A percentile compares a stretch with the other conserved stretches of the same genome.
Conservation (phyloP, 2,113 vertebrate genomes). For the Muntiacus muntjak region DNA sequence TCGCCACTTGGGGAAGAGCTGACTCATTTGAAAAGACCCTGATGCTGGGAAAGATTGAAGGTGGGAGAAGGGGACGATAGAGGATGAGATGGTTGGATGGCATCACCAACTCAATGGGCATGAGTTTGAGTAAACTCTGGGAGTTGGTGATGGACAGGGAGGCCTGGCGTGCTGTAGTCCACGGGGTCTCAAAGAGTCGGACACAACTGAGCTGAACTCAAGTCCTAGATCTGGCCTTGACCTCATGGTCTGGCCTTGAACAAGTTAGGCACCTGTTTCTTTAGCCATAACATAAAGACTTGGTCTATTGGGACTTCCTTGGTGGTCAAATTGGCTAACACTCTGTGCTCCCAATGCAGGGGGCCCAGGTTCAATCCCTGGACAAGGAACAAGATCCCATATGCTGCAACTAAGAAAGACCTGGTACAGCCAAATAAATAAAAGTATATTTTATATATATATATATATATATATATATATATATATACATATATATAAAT, state of each 20-base stretch:
- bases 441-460: background rate
- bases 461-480: background rate
- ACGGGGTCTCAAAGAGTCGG: background rate
- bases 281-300: background rate
- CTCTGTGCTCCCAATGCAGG: background rate
- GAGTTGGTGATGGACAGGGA: background rate
- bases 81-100: background rate
- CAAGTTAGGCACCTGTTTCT: background rate
- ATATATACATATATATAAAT: background rate
- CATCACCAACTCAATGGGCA: background rate
- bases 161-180: background rate
- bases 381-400: background rate
- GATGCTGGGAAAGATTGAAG: background rate
- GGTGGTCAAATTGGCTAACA: background rate
- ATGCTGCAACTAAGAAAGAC: background rate
- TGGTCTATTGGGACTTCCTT: background rate
- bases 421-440: background rate
- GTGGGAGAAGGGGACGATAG: fast-evolving
- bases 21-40: background rate
- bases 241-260: background rate
- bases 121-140: background rate
- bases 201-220: background rate
- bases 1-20: background rate
- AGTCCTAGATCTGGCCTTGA: background rate
- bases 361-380: background rate